These are phyloP conservation scores for Lysandra bellargus DNA, from an alignment of 2,888 invertebrate species.

Conservation along the genomic window DNA sequence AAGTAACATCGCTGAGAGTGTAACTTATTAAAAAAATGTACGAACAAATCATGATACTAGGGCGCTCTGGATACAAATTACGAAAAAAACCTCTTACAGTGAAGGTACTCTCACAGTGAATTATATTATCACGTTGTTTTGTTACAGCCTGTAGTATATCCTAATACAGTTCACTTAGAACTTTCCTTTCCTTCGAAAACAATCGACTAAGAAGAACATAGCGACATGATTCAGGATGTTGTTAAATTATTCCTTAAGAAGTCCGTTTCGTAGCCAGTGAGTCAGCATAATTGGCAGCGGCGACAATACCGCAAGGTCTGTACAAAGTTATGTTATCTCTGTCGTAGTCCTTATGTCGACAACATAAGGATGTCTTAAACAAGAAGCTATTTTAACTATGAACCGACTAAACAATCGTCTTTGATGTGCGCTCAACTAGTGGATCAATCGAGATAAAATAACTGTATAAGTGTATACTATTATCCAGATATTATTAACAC, in stretches of 20 bases:
- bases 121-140: too few species aligned
- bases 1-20: too few species aligned
- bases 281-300: slow-evolving; percentile 20
- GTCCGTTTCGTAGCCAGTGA: slow-evolving; percentile 20
- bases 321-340: background rate
- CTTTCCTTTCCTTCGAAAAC: background rate
- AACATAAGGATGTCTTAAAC: background rate
- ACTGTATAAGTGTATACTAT: background rate
- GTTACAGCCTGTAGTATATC: too few species aligned
- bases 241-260: background rate
- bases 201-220: background rate
- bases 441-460: slow-evolving; percentile 19
- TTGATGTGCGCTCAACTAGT: slow-evolving; percentile 20
- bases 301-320: background rate
- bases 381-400: background rate
- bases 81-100: too few species aligned
- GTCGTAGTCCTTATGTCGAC: background rate
- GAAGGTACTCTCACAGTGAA: too few species aligned
- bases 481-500: slow-evolving; percentile 16
- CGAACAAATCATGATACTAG: too few species aligned
- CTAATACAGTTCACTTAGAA: background rate
- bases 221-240: background rate
- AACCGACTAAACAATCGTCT: slow-evolving; percentile 1
- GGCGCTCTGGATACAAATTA: too few species aligned
- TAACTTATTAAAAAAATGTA: too few species aligned